phyloP scores from a whole-genome alignment of 2,797 vertebrate genomes.

The Delichon dasypus region DNA sequence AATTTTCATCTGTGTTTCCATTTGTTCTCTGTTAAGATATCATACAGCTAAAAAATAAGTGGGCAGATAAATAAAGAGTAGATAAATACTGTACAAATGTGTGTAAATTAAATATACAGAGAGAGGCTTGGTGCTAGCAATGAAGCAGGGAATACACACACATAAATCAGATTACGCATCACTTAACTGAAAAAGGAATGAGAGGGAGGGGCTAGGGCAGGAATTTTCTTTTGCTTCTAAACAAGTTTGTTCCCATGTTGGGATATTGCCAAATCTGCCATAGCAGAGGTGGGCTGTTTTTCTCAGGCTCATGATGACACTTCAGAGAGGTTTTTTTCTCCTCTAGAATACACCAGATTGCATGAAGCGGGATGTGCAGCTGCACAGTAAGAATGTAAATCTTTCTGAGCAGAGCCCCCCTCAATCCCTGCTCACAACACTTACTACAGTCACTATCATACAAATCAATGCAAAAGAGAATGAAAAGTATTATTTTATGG shows the following conservation, averaged over 20 bases:
- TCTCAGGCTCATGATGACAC: neutral
- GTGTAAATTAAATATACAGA: constrained; percentile 21
- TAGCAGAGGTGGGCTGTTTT: neutral
- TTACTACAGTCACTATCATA: neutral
- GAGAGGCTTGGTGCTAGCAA: neutral
- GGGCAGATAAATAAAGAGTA: neutral
- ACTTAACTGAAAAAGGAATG: constrained; percentile 35
- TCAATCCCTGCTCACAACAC: neutral
- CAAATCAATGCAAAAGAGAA: neutral
- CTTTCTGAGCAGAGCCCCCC: neutral
- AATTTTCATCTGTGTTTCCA: neutral
- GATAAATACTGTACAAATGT: neutral
- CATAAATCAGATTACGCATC: constrained; percentile 27
- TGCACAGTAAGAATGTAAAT: neutral
- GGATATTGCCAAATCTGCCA: constrained; percentile 13
- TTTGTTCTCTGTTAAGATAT: neutral
- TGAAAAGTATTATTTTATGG: neutral
- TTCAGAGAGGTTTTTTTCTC: neutral
- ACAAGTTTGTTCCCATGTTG: constrained; percentile 5
- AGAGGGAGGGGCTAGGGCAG: constrained; percentile 35
- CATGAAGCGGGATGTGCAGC: constrained; percentile 10
- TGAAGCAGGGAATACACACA: neutral
- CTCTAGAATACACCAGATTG: constrained; percentile 53
- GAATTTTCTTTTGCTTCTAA: constrained; percentile 29
- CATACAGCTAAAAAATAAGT: constrained; percentile 27